phyloP scores from a whole-genome alignment of 2,113 vertebrate genomes.

The Tragulus kanchil region DNA sequence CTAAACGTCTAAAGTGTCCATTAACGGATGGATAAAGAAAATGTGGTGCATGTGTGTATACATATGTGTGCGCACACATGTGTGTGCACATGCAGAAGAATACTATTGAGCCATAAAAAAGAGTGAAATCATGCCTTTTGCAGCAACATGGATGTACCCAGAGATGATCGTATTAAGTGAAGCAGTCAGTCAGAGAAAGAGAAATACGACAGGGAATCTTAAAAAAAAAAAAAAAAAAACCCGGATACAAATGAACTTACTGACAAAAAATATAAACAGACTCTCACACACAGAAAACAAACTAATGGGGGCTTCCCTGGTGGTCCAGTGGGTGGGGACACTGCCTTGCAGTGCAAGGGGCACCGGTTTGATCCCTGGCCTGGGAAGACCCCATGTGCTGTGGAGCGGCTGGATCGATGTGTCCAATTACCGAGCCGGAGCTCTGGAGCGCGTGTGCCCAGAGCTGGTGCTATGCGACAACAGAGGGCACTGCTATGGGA shows the following conservation, averaged over 20 bases:
- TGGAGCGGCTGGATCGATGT: no score
- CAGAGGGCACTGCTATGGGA: no score
- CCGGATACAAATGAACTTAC: background rate
- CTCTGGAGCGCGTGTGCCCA: no score
- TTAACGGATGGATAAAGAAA: background rate
- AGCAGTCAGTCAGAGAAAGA: background rate
- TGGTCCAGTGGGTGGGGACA: no score
- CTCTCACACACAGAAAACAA: background rate
- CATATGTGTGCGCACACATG: background rate
- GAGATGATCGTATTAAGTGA: background rate
- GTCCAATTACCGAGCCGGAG: no score
- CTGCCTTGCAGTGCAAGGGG: no score
- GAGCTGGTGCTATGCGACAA: no score
- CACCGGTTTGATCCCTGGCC: no score
- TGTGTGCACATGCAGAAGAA: background rate
- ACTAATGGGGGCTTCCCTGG: no score
- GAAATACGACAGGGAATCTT: background rate
- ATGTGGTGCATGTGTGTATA: no score
- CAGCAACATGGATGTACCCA: background rate
- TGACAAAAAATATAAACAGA: background rate
- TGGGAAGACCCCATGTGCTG: no score
- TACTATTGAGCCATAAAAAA: background rate
- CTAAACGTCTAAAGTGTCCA: background rate
- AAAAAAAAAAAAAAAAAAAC: background rate
- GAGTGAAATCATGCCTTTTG: background rate